Evolutionary conservation across 2,888 invertebrate genomes (phyloP).

Genomic region (Ichneumoninae sp.): DNA sequence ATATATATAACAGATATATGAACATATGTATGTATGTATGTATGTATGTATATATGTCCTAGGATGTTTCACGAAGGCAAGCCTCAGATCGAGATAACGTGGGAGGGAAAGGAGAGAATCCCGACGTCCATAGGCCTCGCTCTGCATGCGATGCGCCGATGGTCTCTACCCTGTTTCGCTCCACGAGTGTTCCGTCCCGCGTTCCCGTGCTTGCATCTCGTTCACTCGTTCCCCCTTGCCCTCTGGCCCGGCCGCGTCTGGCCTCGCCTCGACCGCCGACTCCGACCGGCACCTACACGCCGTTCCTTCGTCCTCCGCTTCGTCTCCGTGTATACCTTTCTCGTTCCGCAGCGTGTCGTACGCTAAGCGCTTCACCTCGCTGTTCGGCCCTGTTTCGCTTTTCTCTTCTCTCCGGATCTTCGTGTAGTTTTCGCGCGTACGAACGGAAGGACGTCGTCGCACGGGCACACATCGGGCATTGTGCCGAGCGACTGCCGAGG

Average conservation of each 20-base stretch:
- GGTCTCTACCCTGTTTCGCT: not conserved
- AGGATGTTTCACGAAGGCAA: not conserved
- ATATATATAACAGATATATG: not conserved
- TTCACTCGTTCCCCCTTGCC: slow-evolving; percentile 22
- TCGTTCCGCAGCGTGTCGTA: not conserved
- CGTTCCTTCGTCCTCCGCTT: slow-evolving; percentile 28
- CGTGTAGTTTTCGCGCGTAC: slow-evolving; percentile 33
- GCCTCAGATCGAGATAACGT: slow-evolving; percentile 62
- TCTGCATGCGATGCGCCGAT: slow-evolving; percentile 22
- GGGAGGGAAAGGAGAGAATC: slow-evolving; percentile 42
- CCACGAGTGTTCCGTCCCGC: slow-evolving; percentile 33
- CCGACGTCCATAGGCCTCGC: not conserved
- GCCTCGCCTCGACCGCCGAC: slow-evolving; percentile 22
- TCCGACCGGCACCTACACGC: slow-evolving; percentile 25
- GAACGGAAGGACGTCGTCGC: slow-evolving; percentile 60
- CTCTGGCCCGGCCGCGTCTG: slow-evolving; percentile 8
- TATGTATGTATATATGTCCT: not conserved
- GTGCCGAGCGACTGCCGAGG: not conserved
- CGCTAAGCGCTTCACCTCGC: not conserved
- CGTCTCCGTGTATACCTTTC: not conserved
- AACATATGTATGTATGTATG: not conserved
- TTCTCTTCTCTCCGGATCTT: slow-evolving; percentile 23
- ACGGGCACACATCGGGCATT: slow-evolving; percentile 3
- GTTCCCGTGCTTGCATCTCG: slow-evolving; percentile 34
- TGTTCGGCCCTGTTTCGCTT: not conserved